A percentile compares a stretch with the other conserved stretches of the same genome.
Conservation (phyloP, 30 jellyfish, hydroid and myxozoan genomes). For the Aurelia aurita region DNA sequence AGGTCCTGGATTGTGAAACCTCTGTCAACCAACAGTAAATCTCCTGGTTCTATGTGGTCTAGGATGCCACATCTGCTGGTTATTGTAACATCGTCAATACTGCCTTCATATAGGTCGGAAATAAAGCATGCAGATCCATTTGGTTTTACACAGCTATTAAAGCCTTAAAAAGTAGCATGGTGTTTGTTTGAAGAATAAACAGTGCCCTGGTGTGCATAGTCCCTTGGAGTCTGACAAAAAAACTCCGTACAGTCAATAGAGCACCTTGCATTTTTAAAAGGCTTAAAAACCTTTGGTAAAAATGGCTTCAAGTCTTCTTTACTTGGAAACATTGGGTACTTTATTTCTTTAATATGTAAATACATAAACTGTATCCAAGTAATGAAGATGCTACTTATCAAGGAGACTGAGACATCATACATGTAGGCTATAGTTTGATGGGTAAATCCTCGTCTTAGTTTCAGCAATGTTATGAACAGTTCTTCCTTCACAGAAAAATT, state of each 20-base stretch:
- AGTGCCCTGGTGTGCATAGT: slow-evolving; percentile 80
- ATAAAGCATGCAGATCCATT: slow-evolving; percentile 74
- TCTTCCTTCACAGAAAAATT: slow-evolving; percentile 53
- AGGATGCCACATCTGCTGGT: slow-evolving; percentile 68
- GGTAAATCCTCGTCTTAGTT: slow-evolving; percentile 75
- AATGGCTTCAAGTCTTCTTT: slow-evolving; percentile 29
- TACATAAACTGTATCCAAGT: slow-evolving; percentile 79
- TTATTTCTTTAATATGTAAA: slow-evolving; percentile 63
- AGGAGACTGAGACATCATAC: slow-evolving; percentile 63
- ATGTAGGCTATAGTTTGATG: slow-evolving; percentile 65
- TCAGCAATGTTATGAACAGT: slow-evolving; percentile 55
- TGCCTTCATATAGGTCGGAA: slow-evolving; percentile 70
- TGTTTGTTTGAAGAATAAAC: slow-evolving; percentile 68
- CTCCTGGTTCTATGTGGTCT: slow-evolving; percentile 72
- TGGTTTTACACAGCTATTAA: slow-evolving; percentile 82
- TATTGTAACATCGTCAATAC: slow-evolving; percentile 73
- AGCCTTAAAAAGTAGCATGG: slow-evolving; percentile 71
- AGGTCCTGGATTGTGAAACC: slow-evolving; percentile 88
- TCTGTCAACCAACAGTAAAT: slow-evolving; percentile 77
- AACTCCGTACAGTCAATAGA: slow-evolving; percentile 69
- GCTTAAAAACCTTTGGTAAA: slow-evolving; percentile 57
- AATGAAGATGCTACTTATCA: slow-evolving; percentile 57
- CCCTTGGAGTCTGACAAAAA: slow-evolving; percentile 50
- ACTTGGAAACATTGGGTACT: slow-evolving; percentile 70
- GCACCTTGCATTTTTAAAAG: slow-evolving; percentile 63